Base-by-base conservation (phyloP, 1,140 invertebrate species). In the Brachionus sp. region DNA sequence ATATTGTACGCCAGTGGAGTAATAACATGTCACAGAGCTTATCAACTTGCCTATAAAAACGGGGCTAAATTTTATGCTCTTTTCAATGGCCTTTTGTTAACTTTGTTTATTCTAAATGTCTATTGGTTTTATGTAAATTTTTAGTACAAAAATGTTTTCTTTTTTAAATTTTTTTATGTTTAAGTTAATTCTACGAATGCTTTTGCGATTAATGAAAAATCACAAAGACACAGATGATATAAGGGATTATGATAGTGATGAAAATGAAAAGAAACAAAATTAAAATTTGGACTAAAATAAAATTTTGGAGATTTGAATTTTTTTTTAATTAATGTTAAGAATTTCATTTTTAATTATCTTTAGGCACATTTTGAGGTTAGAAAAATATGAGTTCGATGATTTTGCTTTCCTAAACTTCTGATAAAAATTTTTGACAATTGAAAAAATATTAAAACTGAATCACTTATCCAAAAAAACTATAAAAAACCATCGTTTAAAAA, bases 101-200 rank as follows among this genome's bases (percentile, higher is more conserved):
- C 88, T 29, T 84, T 90, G n/a, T 86, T 87, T 42, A 23, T 84
- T 10, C 86, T 90, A 80, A 88, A 90, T 84, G 80, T 89, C 70
- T 90, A 90, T 84, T 90, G 89, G 89, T 90, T 89, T 83, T 70
- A 70, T 70, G 66, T 70, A 70, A n/a, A 33, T 23, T 70, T 19
- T 19, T 37, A 37, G 7, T 5, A 19, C 35, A 35, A 53, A 46
- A 29, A 2, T 29, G 3, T 3, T 29, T 23, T 35, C 13, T 16
- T 13, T 19, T 29, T 37, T 53, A 37, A 39, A 29, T 77, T 64
- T n/a, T 13, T 85, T 44, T 42, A n/a, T 53, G 10, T 83, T 83
- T 70, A 68, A 88, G 87, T 86, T 86, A 83, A 87, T 88, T 37
- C 5, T 88, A 6, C 83, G 84, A 33, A 85, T 89, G 50, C 82